Percentiles rank a stretch among this genome's conserved stretches.
phyloP scores from a whole-genome alignment of 2,888 invertebrate species.

The Epiperipatus broadwayi region DNA sequence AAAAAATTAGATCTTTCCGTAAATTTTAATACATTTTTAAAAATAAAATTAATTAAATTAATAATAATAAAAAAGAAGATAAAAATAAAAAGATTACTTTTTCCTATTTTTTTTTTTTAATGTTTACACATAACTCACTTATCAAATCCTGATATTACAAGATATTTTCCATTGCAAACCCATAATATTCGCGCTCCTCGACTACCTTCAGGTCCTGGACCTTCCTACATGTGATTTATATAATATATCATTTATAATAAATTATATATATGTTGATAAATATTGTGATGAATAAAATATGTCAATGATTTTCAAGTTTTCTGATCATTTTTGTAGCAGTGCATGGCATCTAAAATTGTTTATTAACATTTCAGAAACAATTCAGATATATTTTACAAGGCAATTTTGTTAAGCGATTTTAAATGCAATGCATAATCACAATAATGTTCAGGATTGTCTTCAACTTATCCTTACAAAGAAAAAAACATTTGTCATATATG shows the following conservation, averaged over 20 bases:
- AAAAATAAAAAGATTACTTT: too few species aligned
- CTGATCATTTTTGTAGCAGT: too few species aligned
- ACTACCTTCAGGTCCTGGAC: slow-evolving; percentile 65
- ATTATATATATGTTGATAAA: neutral
- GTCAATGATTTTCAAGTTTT: neutral
- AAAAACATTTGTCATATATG: too few species aligned
- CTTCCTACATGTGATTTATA: slow-evolving; percentile 33
- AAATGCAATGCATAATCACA: too few species aligned
- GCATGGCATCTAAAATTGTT: too few species aligned
- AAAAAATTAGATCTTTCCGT: slow-evolving; percentile 3
- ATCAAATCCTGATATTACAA: slow-evolving; percentile 77
- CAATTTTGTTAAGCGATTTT: too few species aligned
- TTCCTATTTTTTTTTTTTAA: too few species aligned
- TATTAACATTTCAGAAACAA: too few species aligned
- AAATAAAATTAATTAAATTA: neutral
- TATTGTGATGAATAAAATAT: neutral
- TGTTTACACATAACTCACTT: too few species aligned
- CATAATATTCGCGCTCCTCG: slow-evolving; percentile 75
- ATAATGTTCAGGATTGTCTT: too few species aligned
- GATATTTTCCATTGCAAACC: slow-evolving; percentile 63
- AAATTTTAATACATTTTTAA: slow-evolving; percentile 6
- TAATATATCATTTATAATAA: neutral
- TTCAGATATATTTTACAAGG: too few species aligned
- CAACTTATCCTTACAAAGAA: too few species aligned
- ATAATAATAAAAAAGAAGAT: slow-evolving; percentile 4